A percentile compares a stretch with the other conserved stretches of the same genome.
Evolutionary conservation across 2,797 vertebrate species (phyloP).

Genomic region (Rhodeus uyekii): DNA sequence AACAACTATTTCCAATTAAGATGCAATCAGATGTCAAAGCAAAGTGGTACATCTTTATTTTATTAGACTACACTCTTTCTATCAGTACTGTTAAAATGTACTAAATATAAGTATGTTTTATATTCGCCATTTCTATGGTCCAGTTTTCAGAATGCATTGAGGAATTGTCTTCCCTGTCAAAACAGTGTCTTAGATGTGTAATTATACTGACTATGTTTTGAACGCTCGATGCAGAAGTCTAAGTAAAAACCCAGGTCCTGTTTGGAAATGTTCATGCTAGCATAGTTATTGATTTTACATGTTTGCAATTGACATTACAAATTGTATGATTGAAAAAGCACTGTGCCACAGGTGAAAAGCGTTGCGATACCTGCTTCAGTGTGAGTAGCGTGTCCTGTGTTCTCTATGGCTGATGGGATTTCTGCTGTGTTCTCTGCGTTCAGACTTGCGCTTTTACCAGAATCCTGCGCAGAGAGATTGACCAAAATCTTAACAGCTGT

Average conservation of each 20-base stretch:
- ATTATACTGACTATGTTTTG: background rate
- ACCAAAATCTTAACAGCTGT: background rate
- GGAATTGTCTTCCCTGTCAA: background rate
- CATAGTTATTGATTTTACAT: background rate
- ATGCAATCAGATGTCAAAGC: no score
- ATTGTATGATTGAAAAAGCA: background rate
- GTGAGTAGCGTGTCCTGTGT: no score
- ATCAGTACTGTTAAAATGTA: background rate
- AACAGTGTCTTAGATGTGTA: background rate
- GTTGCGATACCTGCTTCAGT: conserved; percentile 30
- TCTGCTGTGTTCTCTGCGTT: conserved; percentile 26
- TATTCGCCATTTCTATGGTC: background rate
- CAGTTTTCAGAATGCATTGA: background rate
- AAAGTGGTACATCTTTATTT: background rate
- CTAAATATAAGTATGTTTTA: background rate
- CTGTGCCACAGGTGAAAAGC: background rate
- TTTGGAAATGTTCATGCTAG: background rate
- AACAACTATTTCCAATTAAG: background rate
- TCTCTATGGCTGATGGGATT: conserved; percentile 39
- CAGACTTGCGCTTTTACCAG: conserved; percentile 48
- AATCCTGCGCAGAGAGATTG: conserved; percentile 38
- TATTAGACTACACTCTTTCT: background rate
- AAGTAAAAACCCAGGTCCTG: background rate
- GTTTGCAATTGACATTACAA: background rate
- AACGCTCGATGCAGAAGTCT: background rate